Evolutionary conservation across 2,797 vertebrate species (phyloP).

Genomic region (Mormyrus proboscirostris): DNA sequence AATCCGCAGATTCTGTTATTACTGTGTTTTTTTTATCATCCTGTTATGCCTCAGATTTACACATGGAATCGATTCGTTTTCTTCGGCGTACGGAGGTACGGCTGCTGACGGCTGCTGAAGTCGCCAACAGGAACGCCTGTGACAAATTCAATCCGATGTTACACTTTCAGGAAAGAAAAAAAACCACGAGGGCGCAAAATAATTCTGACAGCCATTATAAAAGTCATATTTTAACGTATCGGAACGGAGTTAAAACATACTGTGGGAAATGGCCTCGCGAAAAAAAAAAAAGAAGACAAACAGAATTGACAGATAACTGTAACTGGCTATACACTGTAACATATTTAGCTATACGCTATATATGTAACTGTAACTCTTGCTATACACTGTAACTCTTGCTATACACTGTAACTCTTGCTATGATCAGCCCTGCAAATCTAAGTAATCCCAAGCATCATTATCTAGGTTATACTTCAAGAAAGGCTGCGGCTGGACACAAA

Average conservation of each 20-base stretch:
- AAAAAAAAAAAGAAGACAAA: background rate
- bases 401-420: background rate
- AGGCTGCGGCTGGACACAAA: background rate
- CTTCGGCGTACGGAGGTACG: background rate
- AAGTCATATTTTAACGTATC: slow-evolving; percentile 1
- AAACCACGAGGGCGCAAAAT: background rate
- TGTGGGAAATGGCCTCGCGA: background rate
- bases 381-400: background rate
- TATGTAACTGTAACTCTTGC: background rate
- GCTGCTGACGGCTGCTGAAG: background rate
- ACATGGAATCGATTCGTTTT: background rate
- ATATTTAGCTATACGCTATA: too few relatives aligned
- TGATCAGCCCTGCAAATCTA: background rate
- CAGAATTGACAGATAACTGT: background rate
- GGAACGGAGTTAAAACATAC: background rate
- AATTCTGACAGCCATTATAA: background rate
- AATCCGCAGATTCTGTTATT: background rate
- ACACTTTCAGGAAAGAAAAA: background rate
- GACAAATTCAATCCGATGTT: background rate
- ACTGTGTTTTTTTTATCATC: background rate
- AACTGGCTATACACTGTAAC: background rate
- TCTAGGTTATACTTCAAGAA: background rate
- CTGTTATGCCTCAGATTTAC: background rate
- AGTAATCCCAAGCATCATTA: background rate
- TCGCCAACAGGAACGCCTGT: background rate